Evolutionary conservation across 35 echinoderm and acorn worm species (phyloP), one percentile per base, ranked within the genome.

Genomic region (Anneissia japonica): DNA sequence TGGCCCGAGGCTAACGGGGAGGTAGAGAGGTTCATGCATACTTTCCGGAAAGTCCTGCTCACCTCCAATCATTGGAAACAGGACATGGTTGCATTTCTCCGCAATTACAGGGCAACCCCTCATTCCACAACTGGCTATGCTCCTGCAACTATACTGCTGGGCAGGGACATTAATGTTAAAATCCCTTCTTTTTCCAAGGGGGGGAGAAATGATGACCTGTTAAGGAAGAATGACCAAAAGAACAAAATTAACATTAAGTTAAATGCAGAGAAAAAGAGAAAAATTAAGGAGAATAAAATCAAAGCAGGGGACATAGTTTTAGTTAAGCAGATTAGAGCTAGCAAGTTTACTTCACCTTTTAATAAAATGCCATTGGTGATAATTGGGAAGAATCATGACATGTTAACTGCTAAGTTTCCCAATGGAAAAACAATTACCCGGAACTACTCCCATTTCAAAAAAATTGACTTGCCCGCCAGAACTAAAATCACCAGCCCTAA

Each of bases 1-100:
- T 97, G 94, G 94, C 94, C 87, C 0, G 81, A 91, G 51, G 94
- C 90, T 38, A 97, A 97, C 76, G 93, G 93, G 30, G 77, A 92
- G n/a, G 86, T 89, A 0, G 93, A 95, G 51, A 33, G 89, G 0
- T 97, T 97, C 39, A 92, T 97, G 94, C 75, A 81, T 76, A 90
- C 87, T 0, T 32, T 97, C 0, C 90, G 93, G 83, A 92, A 97
- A 72, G 64, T 82, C 34, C 72, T 88, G 26, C 80, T 83, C 26
- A 79, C 82, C 21, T 77, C 87, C 0, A 30, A 90, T 73, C 75
- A 83, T 17, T 91, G 93, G 93, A 92, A 92, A 39, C 94, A 97
- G 37, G 94, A 92, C 21, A 29, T 92, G 32, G 74, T 79, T 32
- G 77, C 12, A 9, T 92, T 97, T 51, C 46, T 97, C n/a, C n/a